Percentiles rank a stretch among this genome's conserved stretches.
These are phyloP conservation scores for Drosophila nr. fundita DNA, from an alignment of 2,888 invertebrate genomes.

Conservation along the genomic window DNA sequence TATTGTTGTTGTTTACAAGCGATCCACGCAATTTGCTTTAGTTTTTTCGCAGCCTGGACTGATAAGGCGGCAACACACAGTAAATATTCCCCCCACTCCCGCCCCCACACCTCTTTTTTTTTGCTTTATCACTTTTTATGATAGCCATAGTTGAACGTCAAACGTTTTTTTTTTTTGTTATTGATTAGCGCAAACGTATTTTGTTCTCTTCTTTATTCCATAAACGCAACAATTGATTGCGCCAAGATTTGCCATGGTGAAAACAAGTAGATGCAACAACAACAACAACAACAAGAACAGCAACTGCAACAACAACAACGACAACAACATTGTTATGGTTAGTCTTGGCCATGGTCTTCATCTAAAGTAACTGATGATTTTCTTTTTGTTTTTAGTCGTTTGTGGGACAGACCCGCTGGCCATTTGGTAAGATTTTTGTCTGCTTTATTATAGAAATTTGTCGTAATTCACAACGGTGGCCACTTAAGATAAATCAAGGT, in stretches of 20 bases:
- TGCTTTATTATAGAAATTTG: conserved; percentile 81
- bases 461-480: conserved; percentile 74
- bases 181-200: conserved; percentile 49
- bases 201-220: conserved; percentile 12
- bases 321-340: conserved; percentile 62
- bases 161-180: conserved; percentile 25
- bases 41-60: conserved; percentile 10
- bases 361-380: conserved; percentile 73
- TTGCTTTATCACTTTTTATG: conserved; percentile 33
- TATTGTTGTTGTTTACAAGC: conserved; percentile 72
- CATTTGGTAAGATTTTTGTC: conserved; percentile 77
- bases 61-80: conserved; percentile 53
- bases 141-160: conserved; percentile 8
- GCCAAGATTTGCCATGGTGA: conserved; percentile 49
- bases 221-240: conserved; percentile 39
- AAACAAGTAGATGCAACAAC: conserved; percentile 38
- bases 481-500: conserved; percentile 80
- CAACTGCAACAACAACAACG: conserved; percentile 21
- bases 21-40: conserved; percentile 66
- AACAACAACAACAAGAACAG: conserved; percentile 21
- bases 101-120: neutral
- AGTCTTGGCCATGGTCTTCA: conserved; percentile 56
- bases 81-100: neutral
- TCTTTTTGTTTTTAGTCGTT: neutral
- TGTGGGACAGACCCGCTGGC: conserved; percentile 53